These are phyloP conservation scores for Progne subis DNA, from an alignment of 2,113 vertebrate species.

Conservation along the genomic window DNA sequence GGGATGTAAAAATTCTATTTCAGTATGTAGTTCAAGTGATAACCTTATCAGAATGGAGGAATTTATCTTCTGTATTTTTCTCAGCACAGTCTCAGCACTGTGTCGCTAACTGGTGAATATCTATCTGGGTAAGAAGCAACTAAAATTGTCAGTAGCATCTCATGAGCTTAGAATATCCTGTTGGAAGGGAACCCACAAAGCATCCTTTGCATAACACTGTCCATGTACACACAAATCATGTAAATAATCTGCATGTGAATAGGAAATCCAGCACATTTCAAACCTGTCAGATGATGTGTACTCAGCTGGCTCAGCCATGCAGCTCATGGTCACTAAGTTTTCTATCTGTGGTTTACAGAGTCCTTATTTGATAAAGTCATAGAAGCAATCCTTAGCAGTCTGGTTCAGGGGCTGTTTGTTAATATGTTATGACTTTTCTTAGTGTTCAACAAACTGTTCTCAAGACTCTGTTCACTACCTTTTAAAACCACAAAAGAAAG, in stretches of 20 bases:
- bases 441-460: background rate
- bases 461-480: background rate
- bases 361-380: background rate
- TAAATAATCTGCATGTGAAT: background rate
- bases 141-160: background rate
- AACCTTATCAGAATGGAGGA: background rate
- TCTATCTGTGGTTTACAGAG: background rate
- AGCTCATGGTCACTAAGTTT: background rate
- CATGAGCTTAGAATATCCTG: background rate
- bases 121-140: background rate
- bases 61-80: background rate
- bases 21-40: background rate
- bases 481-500: background rate
- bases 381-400: background rate
- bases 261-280: background rate
- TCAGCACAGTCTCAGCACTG: background rate
- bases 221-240: background rate
- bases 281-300: background rate
- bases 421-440: background rate
- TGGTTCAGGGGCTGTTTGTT: background rate
- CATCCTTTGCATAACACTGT: background rate
- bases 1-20: background rate
- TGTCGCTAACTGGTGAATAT: background rate
- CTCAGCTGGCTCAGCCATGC: background rate
- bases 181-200: background rate